Evolutionary conservation across 1,140 invertebrate species (phyloP).

Genomic region (Adelges cooleyi): DNA sequence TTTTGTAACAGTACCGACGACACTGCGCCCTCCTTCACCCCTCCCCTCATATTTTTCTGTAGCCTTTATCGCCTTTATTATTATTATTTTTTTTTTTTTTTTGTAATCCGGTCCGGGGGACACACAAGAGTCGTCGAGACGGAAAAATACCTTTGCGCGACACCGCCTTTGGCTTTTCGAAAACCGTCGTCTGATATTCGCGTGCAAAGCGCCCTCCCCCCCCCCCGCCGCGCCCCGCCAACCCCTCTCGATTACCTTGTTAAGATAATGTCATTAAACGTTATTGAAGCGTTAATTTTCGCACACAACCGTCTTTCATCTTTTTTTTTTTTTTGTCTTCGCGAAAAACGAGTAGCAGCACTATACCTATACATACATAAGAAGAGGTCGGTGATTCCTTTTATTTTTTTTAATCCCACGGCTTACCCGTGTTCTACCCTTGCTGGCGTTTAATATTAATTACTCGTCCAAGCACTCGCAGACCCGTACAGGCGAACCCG

Average conservation of each 20-base stretch:
- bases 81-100: not conserved
- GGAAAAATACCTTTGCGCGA: constrained; percentile 15
- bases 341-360: too few species aligned
- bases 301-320: not conserved
- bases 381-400: not conserved
- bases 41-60: not conserved
- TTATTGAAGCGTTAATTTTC: constrained; percentile 14
- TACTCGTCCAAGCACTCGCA: too few species aligned
- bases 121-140: not conserved
- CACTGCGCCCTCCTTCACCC: too few species aligned
- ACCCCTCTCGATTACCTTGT: constrained; percentile 7
- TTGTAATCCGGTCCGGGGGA: not conserved
- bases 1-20: too few species aligned
- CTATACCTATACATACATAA: too few species aligned
- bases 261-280: constrained; percentile 18
- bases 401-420: not conserved
- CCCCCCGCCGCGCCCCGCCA: not conserved
- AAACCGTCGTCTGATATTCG: not conserved
- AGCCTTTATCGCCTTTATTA: not conserved
- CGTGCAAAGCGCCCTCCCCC: not conserved
- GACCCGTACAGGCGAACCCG: too few species aligned
- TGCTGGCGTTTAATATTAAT: too few species aligned
- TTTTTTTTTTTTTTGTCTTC: not conserved
- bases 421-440: not conserved
- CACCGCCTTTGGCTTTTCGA: constrained; percentile 1